Percentiles rank a stretch among this genome's conserved stretches.
Evolutionary conservation across 2,113 vertebrate species (phyloP).

Genomic region (Plecotus auritus): DNA sequence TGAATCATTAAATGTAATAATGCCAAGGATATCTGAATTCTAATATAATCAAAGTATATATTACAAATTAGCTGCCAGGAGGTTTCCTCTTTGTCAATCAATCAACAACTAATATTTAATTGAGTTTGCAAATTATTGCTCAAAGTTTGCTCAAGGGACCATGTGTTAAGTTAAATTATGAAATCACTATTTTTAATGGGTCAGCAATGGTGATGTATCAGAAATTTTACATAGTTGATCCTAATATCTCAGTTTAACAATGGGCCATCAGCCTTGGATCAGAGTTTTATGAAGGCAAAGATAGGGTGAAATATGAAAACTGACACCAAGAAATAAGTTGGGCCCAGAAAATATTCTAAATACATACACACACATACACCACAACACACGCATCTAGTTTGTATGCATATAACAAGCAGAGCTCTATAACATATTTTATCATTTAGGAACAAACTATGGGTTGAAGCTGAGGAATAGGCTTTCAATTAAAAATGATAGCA

Average conservation of each 20-base stretch:
- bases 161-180: background rate
- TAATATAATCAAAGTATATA: background rate
- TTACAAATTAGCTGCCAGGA: constrained; percentile 32
- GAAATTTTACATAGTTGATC: background rate
- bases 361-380: background rate
- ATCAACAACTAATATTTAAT: constrained; percentile 22
- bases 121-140: background rate
- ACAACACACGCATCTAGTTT: background rate
- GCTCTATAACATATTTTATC: background rate
- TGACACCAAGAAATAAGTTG: background rate
- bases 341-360: background rate
- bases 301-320: background rate
- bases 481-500: background rate
- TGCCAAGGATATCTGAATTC: background rate
- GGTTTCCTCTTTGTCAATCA: constrained; percentile 15
- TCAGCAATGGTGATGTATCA: background rate
- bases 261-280: background rate
- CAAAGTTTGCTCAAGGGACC: background rate
- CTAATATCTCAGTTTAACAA: background rate
- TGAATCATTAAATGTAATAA: constrained; percentile 46
- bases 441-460: background rate
- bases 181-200: background rate
- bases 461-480: background rate
- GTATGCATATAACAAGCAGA: background rate
- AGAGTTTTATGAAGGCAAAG: background rate